Percentiles rank a stretch among this genome's conserved stretches.
Evolutionary conservation across 2,888 invertebrate species (phyloP).

Genomic region (Saturnia japonica): DNA sequence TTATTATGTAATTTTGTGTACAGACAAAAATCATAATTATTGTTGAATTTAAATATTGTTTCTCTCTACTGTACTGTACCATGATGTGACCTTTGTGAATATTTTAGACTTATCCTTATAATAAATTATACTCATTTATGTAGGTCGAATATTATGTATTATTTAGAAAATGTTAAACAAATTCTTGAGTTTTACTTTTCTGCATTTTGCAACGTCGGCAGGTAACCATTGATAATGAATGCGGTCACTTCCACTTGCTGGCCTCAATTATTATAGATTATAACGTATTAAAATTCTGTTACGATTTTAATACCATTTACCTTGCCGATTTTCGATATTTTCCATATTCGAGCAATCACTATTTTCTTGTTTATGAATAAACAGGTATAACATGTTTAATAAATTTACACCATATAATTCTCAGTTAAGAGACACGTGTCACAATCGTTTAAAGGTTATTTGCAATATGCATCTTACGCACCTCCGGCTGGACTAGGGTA

Average conservation of each 20-base stretch:
- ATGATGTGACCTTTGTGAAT: not conserved
- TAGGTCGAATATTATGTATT: not conserved
- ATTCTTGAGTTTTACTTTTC: constrained; percentile 44
- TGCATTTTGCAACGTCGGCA: constrained; percentile 52
- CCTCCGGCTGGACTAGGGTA: constrained; percentile 36
- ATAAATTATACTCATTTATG: not conserved
- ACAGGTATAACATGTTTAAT: constrained; percentile 8
- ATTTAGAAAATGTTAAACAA: constrained; percentile 27
- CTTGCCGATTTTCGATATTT: constrained; percentile 22
- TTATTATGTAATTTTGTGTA: too few relatives aligned
- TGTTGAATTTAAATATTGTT: not conserved
- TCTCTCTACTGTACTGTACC: not conserved
- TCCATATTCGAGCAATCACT: constrained; percentile 19
- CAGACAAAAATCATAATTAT: not conserved
- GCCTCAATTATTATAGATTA: constrained; percentile 72
- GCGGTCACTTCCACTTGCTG: constrained; percentile 62
- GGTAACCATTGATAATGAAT: constrained; percentile 58
- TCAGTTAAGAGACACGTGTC: constrained; percentile 7
- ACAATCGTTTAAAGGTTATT: constrained; percentile 23
- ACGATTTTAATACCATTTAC: constrained; percentile 20
- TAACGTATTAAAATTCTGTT: constrained; percentile 56
- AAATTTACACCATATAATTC: not conserved
- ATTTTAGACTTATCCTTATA: constrained; percentile 1
- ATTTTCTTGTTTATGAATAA: constrained; percentile 9
- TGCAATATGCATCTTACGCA: constrained; percentile 17